Percentiles rank a stretch among this genome's conserved stretches.
These are phyloP conservation scores for Morpho helenor DNA, from an alignment of 2,888 invertebrate genomes.

Conservation along the genomic window DNA sequence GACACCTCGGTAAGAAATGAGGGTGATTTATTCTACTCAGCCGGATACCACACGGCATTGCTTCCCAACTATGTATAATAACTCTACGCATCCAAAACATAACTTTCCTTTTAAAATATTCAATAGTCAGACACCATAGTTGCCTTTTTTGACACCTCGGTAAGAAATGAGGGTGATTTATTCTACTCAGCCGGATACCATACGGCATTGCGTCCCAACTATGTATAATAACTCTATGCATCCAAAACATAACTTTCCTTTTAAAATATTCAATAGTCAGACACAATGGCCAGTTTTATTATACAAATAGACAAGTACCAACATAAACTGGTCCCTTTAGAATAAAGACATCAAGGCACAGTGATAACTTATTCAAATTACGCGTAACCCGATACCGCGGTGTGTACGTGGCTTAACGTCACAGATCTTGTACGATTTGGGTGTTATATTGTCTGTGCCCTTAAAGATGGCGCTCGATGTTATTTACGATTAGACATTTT, in stretches of 20 bases:
- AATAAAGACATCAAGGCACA: constrained; percentile 64
- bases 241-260: background rate
- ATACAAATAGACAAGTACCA: constrained; percentile 21
- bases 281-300: background rate
- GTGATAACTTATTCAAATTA: constrained; percentile 69
- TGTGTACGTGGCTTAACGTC: constrained; percentile 53
- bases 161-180: no score
- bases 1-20: no score
- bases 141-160: no score
- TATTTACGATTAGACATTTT: constrained; percentile 20
- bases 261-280: background rate
- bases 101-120: no score
- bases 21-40: no score
- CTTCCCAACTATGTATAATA: no score
- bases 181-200: no score
- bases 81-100: no score
- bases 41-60: no score
- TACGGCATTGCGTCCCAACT: no score
- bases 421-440: constrained; percentile 36
- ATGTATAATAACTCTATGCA: no score
- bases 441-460: constrained; percentile 29
- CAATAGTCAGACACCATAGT: no score
- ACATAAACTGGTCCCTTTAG: constrained; percentile 33
- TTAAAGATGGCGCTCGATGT: constrained; percentile 17
- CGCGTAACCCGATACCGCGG: constrained; percentile 57